Percentiles rank a stretch among this genome's conserved stretches.
phyloP scores from a whole-genome alignment of 2,113 vertebrate species.

The Diadophis punctatus region DNA sequence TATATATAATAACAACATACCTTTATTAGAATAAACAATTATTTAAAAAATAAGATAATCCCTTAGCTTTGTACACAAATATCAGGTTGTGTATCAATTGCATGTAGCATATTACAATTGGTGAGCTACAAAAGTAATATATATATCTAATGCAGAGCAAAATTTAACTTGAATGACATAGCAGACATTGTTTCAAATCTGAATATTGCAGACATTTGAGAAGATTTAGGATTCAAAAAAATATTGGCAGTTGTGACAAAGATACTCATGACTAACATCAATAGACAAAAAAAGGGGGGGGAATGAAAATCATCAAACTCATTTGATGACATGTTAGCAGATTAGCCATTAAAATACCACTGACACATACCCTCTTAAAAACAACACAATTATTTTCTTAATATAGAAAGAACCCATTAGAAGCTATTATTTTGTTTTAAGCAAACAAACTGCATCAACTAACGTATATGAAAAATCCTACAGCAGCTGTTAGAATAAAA shows the following conservation, averaged over 20 bases:
- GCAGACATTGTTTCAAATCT: background rate
- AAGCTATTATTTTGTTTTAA: background rate
- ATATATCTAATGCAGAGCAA: background rate
- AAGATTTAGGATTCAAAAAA: background rate
- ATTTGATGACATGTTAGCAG: constrained; percentile 21
- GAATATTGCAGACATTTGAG: background rate
- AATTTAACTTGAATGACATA: background rate
- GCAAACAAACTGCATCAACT: constrained; percentile 8
- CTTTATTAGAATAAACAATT: background rate
- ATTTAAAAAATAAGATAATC: background rate
- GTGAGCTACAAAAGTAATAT: background rate
- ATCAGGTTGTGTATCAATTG: background rate
- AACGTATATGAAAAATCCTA: constrained; percentile 38
- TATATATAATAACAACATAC: background rate
- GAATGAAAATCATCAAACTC: constrained; percentile 37
- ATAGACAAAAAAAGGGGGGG: background rate
- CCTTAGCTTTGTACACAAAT: background rate
- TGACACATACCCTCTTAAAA: constrained; percentile 19
- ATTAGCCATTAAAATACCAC: constrained; percentile 13
- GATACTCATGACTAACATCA: constrained; percentile 17
- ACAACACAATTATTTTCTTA: background rate
- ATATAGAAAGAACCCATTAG: constrained; percentile 35
- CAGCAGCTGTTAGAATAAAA: constrained; percentile 26
- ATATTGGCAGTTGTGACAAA: background rate
- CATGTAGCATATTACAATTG: background rate